Percentiles rank a stretch among this genome's conserved stretches.
Conservation (phyloP, 2,113 vertebrate species). For the Panthera tigris region DNA sequence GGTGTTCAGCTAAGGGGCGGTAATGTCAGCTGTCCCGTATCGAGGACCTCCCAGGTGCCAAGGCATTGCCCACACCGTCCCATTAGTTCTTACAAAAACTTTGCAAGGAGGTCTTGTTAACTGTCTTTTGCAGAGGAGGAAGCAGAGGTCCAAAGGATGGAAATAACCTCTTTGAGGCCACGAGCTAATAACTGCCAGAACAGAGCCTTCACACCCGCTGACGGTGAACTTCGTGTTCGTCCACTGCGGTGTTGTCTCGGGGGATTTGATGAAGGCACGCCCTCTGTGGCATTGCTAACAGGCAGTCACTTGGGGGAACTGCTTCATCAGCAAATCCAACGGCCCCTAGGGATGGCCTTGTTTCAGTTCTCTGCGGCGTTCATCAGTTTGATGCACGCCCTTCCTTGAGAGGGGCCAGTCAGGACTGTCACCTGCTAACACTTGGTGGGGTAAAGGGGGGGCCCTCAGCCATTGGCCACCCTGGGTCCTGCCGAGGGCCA, state of each 20-base stretch:
- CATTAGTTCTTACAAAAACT: fast-evolving
- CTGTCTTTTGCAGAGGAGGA: background rate
- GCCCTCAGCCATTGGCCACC: background rate
- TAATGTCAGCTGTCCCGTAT: fast-evolving
- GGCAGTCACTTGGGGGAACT: fast-evolving
- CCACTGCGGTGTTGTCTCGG: fast-evolving
- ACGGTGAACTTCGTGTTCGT: fast-evolving
- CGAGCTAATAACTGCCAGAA: too few species aligned
- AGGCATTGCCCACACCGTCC: too few species aligned
- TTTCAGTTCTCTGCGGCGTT: background rate
- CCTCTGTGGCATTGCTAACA: background rate
- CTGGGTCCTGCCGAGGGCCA: background rate
- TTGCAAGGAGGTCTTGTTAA: background rate
- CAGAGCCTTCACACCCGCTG: background rate
- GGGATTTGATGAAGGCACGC: fast-evolving
- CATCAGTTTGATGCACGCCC: background rate
- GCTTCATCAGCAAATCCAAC: fast-evolving
- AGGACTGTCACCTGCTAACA: background rate
- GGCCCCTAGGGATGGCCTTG: fast-evolving
- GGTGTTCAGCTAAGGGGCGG: background rate
- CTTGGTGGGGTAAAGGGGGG: background rate
- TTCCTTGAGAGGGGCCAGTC: background rate
- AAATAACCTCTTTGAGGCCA: background rate
- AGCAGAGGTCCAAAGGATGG: background rate
- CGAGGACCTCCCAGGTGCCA: background rate